Conservation (phyloP, 2,888 invertebrate species). For the Ophioninae sp. region DNA sequence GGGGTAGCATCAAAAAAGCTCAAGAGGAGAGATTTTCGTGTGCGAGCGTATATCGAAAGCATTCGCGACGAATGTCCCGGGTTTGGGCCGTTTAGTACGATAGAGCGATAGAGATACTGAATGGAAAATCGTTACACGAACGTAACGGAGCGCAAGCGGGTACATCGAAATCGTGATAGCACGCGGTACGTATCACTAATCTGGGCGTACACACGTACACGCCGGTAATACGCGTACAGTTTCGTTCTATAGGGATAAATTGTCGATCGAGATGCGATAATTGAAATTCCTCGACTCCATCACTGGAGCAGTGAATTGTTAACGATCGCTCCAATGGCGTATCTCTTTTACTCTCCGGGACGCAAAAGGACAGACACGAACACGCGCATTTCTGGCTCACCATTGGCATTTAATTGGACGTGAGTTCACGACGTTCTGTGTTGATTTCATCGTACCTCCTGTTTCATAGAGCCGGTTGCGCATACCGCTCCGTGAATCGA, state of each 20-base stretch:
- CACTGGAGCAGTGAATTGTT: conserved; percentile 39
- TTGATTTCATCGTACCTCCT: conserved; percentile 37
- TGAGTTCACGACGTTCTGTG: conserved; percentile 44
- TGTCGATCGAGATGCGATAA: conserved; percentile 56
- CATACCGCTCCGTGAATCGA: conserved; percentile 2
- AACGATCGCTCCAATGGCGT: conserved; percentile 34
- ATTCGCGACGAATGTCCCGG: conserved; percentile 8
- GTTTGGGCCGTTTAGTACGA: conserved; percentile 4
- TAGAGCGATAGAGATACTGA: conserved; percentile 3
- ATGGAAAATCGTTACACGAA: conserved; percentile 26
- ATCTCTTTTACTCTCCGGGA: conserved; percentile 23
- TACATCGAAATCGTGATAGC: conserved; percentile 46
- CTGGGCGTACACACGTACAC: conserved; percentile 11
- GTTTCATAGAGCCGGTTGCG: not conserved
- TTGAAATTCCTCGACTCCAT: conserved; percentile 59
- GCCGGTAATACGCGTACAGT: not conserved
- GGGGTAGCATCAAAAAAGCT: too few species aligned
- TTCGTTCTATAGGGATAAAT: conserved; percentile 16
- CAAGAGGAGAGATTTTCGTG: not conserved
- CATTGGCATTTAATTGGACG: conserved; percentile 63
- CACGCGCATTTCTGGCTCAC: conserved; percentile 10
- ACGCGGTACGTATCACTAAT: conserved; percentile 4
- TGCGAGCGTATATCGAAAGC: conserved; percentile 3
- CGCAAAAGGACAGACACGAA: not conserved
- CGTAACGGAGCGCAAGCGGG: conserved; percentile 11